Base-by-base conservation (phyloP, 2,797 vertebrate species). In the Salmo trutta region DNA sequence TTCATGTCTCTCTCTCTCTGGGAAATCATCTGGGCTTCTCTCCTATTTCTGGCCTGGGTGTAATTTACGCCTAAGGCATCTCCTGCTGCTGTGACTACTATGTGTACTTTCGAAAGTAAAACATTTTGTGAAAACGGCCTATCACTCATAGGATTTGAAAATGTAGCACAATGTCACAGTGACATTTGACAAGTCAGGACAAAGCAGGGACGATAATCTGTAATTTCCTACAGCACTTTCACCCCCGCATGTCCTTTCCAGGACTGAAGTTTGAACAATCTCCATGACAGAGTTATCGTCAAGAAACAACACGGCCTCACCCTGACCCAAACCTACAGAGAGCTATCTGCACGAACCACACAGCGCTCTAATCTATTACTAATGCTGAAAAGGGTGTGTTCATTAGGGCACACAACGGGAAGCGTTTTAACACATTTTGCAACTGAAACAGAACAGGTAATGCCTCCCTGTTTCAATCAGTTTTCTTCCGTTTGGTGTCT, bases 11-110 rank as follows among this genome's bases (percentile, higher is more conserved):
- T 52, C 16, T 56, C 64, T 51, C 51, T 74, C 51, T 72, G 16
- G 66, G 64, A 66, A 21, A 76, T 77, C 74, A 47, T 81, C 74
- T 74, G 47, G 59, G 21, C 75, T 70, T 70, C 53, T 74, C 33
- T 72, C 64, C 56, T 71, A 70, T 59, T 7, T 53, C 52, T 69
- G 70, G 27, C 41, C 41, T 47, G 41, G 41, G 54, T 81, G 81
- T 67, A 75, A 84, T 80, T 21, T 51, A 77, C 68, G 83, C 79
- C 72, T 36, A n/a, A 3, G 83, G 84, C 80, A 59, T 75, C 71
- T 83, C 56, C 66, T 71, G 12, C 53, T n/a, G 33, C 71, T 74
- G 66, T 71, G 54, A 67, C 65, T 68, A 73, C 70, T 16, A 21
- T 65, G 29, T 33, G 66, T 33, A 68, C 56, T 12, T 31, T 17